These are phyloP conservation scores for Edolisoma coerulescens DNA, from an alignment of 2,113 vertebrate genomes.

Conservation along the genomic window DNA sequence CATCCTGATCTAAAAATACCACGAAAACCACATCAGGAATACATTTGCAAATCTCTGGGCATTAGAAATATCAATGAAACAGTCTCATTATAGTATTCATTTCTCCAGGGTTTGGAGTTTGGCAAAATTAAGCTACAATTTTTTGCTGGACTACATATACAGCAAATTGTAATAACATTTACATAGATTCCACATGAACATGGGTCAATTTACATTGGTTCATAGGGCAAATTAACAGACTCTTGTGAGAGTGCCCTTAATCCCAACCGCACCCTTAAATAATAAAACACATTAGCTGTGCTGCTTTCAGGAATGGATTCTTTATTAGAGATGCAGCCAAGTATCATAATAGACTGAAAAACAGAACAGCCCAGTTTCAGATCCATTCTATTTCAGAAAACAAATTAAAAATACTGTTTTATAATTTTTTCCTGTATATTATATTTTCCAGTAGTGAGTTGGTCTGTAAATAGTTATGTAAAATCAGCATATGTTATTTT, in stretches of 20 bases:
- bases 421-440: not conserved
- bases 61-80: not conserved
- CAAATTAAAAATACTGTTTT: not conserved
- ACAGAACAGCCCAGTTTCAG: not conserved
- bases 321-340: not conserved
- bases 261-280: not conserved
- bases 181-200: not conserved
- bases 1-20: not conserved
- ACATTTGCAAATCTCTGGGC: not conserved
- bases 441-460: not conserved
- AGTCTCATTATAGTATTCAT: not conserved
- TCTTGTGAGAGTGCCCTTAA: not conserved
- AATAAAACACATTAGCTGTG: conserved; percentile 1
- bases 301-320: not conserved
- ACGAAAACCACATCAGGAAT: not conserved
- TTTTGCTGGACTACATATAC: not conserved
- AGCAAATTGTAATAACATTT: not conserved
- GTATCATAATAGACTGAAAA: not conserved
- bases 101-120: not conserved
- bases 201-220: not conserved
- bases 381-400: not conserved
- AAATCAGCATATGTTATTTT: not conserved
- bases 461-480: not conserved
- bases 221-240: not conserved
- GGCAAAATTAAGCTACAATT: not conserved